Conservation (phyloP, 35 echinoderm and acorn worm genomes). For the Heliocidaris tuberculata region DNA sequence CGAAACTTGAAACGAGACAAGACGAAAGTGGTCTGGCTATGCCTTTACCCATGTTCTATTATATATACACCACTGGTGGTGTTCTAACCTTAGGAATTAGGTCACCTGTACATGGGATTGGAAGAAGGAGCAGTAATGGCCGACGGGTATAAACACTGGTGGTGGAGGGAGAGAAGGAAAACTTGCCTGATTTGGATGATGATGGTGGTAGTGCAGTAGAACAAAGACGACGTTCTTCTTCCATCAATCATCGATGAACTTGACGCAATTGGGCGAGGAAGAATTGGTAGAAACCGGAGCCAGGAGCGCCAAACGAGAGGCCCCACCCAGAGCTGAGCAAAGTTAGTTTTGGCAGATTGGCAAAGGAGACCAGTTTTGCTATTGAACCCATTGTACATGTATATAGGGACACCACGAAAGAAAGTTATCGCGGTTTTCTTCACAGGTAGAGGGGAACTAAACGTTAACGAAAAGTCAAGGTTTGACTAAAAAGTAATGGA, state of each 20-base stretch:
- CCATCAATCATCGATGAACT: constrained; percentile 37
- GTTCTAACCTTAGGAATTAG: not conserved
- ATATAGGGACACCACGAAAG: too few relatives aligned
- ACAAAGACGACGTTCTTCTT: constrained; percentile 39
- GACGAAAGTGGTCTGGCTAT: not conserved
- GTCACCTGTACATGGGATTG: constrained; percentile 1
- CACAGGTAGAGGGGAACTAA: too few relatives aligned
- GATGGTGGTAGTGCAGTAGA: not conserved
- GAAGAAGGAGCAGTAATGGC: not conserved
- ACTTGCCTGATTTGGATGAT: not conserved
- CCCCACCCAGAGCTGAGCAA: not conserved
- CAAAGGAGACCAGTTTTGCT: too few relatives aligned
- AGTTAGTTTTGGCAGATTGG: not conserved
- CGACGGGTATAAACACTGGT: constrained; percentile 27
- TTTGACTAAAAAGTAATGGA: too few relatives aligned
- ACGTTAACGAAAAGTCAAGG: too few relatives aligned
- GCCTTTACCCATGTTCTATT: not conserved
- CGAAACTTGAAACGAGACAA: not conserved
- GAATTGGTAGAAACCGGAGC: not conserved
- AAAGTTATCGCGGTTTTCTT: too few relatives aligned
- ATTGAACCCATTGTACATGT: too few relatives aligned
- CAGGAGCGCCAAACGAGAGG: not conserved
- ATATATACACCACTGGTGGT: not conserved
- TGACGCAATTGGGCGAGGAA: not conserved
- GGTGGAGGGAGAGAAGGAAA: not conserved